phyloP scores from a whole-genome alignment of 2,113 vertebrate species.

The Tupaia chinensis region DNA sequence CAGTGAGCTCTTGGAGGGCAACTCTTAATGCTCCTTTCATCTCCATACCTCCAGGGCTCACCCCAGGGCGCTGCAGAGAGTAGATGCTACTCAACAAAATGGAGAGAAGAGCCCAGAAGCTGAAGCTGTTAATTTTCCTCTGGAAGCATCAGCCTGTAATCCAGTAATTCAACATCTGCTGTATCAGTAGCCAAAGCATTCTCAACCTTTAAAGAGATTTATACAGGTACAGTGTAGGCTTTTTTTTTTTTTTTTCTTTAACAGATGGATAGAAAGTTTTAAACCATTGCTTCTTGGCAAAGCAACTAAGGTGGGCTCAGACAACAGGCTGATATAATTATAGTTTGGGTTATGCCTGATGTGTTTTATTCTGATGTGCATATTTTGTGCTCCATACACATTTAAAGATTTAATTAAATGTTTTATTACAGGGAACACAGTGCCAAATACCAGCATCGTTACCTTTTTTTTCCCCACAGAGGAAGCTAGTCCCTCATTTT shows the following conservation, averaged over 20 bases:
- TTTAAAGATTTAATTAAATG: constrained; percentile 76
- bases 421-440: constrained; percentile 57
- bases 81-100: not conserved
- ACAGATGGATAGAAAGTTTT: constrained; percentile 64
- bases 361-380: constrained; percentile 70
- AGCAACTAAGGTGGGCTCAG: constrained; percentile 50
- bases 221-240: not conserved
- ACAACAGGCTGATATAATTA: constrained; percentile 68
- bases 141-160: not conserved
- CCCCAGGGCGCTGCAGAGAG: not conserved
- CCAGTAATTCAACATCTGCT: constrained; percentile 25
- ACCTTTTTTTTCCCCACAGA: not conserved
- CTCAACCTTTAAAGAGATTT: not conserved
- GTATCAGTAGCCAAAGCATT: not conserved
- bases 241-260: not conserved
- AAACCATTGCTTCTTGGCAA: constrained; percentile 63
- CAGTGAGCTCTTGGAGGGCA: not conserved
- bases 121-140: constrained; percentile 7
- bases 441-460: constrained; percentile 70
- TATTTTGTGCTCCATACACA: constrained; percentile 66
- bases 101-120: not conserved
- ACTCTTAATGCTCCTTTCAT: not conserved
- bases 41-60: not conserved
- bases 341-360: constrained; percentile 65
- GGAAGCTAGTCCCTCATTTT: constrained; percentile 20